Conservation (phyloP, 2,113 vertebrate species). For the Lycaon pictus region DNA sequence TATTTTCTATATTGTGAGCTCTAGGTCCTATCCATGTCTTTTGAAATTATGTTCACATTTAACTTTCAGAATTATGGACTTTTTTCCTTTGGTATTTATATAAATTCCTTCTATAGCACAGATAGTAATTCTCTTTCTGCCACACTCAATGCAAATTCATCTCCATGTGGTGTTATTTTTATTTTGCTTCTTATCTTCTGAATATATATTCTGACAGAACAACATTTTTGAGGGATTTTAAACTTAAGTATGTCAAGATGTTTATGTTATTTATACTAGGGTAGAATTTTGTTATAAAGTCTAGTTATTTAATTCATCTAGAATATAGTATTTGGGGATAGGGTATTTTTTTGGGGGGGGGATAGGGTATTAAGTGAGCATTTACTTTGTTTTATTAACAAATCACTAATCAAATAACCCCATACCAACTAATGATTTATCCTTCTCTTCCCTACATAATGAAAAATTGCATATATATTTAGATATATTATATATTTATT, state of each 20-base stretch:
- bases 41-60: conserved; percentile 67
- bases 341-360: neutral
- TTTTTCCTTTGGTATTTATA: conserved; percentile 35
- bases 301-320: neutral
- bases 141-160: conserved; percentile 35
- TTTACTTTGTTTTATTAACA: conserved; percentile 45
- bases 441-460: neutral
- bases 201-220: conserved; percentile 15
- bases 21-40: neutral
- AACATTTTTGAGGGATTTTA: conserved; percentile 28
- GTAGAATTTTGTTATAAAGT: neutral
- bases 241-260: conserved; percentile 35
- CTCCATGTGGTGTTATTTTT: conserved; percentile 39
- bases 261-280: conserved; percentile 37
- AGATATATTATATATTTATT: neutral
- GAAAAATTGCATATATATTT: neutral
- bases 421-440: neutral
- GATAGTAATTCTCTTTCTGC: conserved; percentile 41
- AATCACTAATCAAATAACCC: neutral
- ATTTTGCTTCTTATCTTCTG: conserved; percentile 4
- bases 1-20: neutral
- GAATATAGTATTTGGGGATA: neutral
- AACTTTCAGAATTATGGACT: conserved; percentile 35
- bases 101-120: conserved; percentile 35
- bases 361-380: neutral